These are phyloP conservation scores for Eurosta solidaginis DNA, from an alignment of 1,140 invertebrate species.

Conservation along the genomic window DNA sequence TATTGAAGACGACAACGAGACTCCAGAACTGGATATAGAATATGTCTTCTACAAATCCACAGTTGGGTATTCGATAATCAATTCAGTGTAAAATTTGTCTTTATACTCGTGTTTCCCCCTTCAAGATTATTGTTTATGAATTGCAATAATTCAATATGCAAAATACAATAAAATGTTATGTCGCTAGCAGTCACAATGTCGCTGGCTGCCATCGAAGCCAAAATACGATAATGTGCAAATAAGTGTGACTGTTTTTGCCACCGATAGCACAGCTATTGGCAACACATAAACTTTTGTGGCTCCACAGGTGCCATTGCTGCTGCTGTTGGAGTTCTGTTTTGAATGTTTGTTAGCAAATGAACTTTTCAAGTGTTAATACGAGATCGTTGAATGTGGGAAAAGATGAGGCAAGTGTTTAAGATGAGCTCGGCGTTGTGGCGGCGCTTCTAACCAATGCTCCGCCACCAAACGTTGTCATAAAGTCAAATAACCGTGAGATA, in stretches of 20 bases:
- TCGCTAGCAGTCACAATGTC: too few species aligned
- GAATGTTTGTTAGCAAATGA: background rate
- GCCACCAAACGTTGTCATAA: background rate
- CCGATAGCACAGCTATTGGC: too few species aligned
- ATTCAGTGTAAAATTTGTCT: too few species aligned
- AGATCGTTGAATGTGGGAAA: background rate
- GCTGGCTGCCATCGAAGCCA: background rate
- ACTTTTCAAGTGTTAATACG: constrained; percentile 16
- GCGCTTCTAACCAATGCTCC: background rate
- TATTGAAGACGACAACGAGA: too few species aligned
- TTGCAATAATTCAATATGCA: background rate
- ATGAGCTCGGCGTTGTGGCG: background rate
- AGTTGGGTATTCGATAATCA: too few species aligned
- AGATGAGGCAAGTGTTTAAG: background rate
- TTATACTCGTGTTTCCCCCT: too few species aligned
- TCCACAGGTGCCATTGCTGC: background rate
- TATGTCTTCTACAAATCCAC: too few species aligned
- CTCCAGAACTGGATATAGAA: too few species aligned
- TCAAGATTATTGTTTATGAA: background rate
- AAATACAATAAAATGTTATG: background rate
- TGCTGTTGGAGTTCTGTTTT: background rate
- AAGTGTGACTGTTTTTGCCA: background rate
- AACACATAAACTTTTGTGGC: too few species aligned
- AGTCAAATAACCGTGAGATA: background rate
- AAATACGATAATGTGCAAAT: background rate